Percentiles rank a stretch among this genome's conserved stretches.
Conservation (phyloP, 2,797 vertebrate genomes). For the Danio tinwini region DNA sequence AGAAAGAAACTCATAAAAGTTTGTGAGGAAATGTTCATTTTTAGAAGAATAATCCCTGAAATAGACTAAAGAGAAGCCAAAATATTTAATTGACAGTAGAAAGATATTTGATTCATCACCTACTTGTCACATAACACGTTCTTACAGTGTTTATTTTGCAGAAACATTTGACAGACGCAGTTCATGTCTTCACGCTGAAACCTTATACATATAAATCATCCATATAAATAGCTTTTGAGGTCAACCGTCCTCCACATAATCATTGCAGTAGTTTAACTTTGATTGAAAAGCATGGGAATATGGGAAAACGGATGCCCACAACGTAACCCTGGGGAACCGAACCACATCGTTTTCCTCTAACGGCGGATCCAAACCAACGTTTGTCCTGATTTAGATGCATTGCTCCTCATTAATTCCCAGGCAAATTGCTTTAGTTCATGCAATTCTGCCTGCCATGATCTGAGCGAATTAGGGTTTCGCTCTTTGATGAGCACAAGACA, state of each 20-base stretch:
- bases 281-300: conserved; percentile 32
- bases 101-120: neutral
- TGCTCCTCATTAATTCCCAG: conserved; percentile 20
- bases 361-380: conserved; percentile 15
- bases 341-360: conserved; percentile 5
- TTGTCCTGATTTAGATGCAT: conserved; percentile 25
- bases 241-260: conserved; percentile 17
- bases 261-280: conserved; percentile 9
- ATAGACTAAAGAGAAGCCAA: neutral
- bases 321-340: conserved; percentile 9
- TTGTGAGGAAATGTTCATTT: no score
- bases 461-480: conserved; percentile 37
- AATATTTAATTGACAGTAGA: no score
- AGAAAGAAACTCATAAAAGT: no score
- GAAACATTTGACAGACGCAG: neutral
- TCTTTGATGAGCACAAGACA: conserved; percentile 34
- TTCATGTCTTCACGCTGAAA: conserved; percentile 1
- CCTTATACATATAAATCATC: conserved; percentile 13
- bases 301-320: conserved; percentile 8
- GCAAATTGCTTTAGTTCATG: conserved; percentile 10
- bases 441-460: conserved; percentile 4
- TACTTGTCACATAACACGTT: no score
- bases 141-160: neutral
- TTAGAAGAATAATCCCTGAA: no score
- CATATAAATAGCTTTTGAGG: conserved; percentile 36